Percentiles rank a stretch among this genome's conserved stretches.
Evolutionary conservation across 2,113 vertebrate genomes (phyloP).

Genomic region (Pseudopipra pipra): DNA sequence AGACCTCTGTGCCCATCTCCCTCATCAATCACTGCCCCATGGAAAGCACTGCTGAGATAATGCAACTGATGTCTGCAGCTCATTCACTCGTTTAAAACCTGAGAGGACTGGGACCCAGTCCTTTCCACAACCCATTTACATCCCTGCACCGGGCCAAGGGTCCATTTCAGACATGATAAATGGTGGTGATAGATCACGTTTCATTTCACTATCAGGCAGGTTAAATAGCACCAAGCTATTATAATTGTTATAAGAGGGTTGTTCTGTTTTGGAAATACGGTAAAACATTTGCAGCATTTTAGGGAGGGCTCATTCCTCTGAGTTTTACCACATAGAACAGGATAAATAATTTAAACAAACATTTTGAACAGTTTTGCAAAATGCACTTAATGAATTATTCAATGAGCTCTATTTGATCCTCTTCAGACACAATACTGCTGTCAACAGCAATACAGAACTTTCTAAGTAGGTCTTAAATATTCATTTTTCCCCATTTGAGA

Average conservation of each 20-base stretch:
- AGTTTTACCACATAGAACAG: background rate
- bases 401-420: slow-evolving; percentile 41
- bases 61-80: background rate
- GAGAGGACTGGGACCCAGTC: background rate
- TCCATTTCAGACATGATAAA: background rate
- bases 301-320: background rate
- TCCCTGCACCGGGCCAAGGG: background rate
- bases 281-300: slow-evolving; percentile 10
- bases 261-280: background rate
- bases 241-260: background rate
- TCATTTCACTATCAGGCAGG: background rate
- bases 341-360: slow-evolving; percentile 69
- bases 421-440: slow-evolving; percentile 62
- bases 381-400: slow-evolving; percentile 62
- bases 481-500: slow-evolving; percentile 40
- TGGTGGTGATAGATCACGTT: background rate
- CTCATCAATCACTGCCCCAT: background rate
- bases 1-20: background rate
- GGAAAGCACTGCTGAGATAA: background rate
- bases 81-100: background rate
- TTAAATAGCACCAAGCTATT: background rate
- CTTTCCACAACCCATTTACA: background rate
- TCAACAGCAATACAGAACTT: slow-evolving; percentile 49
- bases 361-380: slow-evolving; percentile 61
- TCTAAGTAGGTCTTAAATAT: slow-evolving; percentile 56